phyloP scores from a whole-genome alignment of 2,113 vertebrate genomes.

The Aegotheles bennettii region DNA sequence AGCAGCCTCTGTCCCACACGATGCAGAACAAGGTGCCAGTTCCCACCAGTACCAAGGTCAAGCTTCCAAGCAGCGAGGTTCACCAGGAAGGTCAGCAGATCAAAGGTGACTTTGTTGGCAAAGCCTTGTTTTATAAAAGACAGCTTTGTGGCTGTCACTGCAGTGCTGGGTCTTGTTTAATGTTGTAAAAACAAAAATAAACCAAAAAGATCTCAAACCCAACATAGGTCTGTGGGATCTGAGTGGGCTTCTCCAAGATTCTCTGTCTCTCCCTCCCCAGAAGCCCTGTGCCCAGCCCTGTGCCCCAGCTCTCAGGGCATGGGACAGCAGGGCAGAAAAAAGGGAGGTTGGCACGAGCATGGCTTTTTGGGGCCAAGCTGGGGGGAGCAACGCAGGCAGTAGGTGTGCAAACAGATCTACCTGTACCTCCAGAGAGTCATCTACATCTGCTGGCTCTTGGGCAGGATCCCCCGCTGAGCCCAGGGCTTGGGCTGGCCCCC shows the following conservation, averaged over 20 bases:
- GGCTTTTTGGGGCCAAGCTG: not conserved
- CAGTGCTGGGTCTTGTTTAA: not conserved
- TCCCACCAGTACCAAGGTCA: not conserved
- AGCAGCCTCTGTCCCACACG: not conserved
- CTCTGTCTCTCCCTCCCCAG: not conserved
- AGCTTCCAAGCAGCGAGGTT: not conserved
- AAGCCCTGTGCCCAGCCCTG: not conserved
- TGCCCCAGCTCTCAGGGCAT: not conserved
- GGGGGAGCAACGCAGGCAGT: rapidly evolving
- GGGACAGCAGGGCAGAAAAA: not conserved
- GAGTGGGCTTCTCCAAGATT: not conserved
- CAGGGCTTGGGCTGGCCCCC: rapidly evolving
- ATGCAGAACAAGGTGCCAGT: not conserved
- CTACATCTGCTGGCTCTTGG: not conserved
- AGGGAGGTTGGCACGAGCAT: rapidly evolving
- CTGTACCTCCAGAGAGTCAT: not conserved
- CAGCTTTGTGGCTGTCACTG: not conserved
- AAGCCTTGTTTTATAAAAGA: not conserved
- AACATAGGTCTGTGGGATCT: not conserved
- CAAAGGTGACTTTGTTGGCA: not conserved
- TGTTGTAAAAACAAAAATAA: not conserved
- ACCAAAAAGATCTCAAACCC: not conserved
- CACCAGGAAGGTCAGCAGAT: not conserved
- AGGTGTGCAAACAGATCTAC: not conserved
- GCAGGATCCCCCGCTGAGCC: rapidly evolving